Base-by-base conservation (phyloP, 2,888 invertebrate species). In the Epistrophella euchroma region DNA sequence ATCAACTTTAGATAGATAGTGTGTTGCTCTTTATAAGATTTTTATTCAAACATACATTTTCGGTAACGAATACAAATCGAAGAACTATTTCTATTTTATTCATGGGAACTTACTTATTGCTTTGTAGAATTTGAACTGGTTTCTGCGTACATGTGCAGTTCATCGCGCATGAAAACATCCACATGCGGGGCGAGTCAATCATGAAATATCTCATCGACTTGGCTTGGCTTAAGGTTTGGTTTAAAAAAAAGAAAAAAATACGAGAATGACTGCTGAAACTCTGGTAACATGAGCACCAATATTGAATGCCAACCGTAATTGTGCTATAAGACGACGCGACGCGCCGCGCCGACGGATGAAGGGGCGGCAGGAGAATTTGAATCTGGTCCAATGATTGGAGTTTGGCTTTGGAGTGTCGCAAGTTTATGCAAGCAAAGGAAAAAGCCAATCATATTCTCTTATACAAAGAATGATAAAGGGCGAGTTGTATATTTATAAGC, bases 381-480 rank as follows among this genome's bases (percentile, higher is more conserved):
- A 79, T 75, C 77, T 62, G 74, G 73, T 82, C 47, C 68, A 35
- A 74, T 79, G 74, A 75, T 75, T 79, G 74, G 43, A 28, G 66
- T 72, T 68, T 62, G 43, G 43, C 62, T 60, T 55, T 70, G 71
- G 19, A 37, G 66, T 75, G 70, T 64, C 70, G 71, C 56, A 58
- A 72, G 75, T 71, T 66, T 35, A 66, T 35, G 47, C 68, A 75
- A 47, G 64, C 58, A 32, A 75, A 79, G 71, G 75, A 56, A 75
- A 79, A 62, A 79, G 50, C 64, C 71, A 76, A 76, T 83, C 77
- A 83, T 80, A 80, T 76, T 72, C 71, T 58, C 50, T 52, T 40
- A 37, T 52, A 37, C 37, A 72, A 37, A 58, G 43, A 64, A 64
- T 64, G 80, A 55, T 64, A 79, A 74, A 78, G 79, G 74, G 78